Evolutionary conservation across 2,113 vertebrate genomes (phyloP), one percentile per base, ranked within the genome.

Genomic region (Alosa alosa): DNA sequence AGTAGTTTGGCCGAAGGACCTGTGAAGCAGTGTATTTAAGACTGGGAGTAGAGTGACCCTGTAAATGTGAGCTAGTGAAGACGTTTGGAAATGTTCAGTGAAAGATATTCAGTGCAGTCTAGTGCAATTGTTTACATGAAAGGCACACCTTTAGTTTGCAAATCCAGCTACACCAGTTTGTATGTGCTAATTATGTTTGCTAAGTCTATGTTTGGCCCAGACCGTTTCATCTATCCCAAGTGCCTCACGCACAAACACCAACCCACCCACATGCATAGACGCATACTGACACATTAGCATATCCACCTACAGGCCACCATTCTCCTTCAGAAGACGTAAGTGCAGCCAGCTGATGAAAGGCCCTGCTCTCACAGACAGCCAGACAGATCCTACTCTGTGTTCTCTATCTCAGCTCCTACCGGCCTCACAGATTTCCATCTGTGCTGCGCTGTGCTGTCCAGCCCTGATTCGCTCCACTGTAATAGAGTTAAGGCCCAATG

Each of bases 401-500:
- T 1, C 3, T 64, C 25, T 72, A 15, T 25, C 64, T 72, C 10
- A n/a, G 22, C 20, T 72, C 25, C 25, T 72, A 2, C n/a, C 25
- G 6, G 10, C 7, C 31, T 11, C 9, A 25, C 60, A 64, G 64
- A 72, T 31, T 11, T 10, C 31, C 31, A 36, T 72, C 64, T 72
- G 64, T 72, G 64, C 25, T 13, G 64, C 9, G 25, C 64, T 36
- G 31, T 31, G n/a, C 64, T 36, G 13, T 18, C 4, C 49, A 0
- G 55, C 44, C 45, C 31, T 9, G 9, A 81, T 85, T 86, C 7
- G 64, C 64, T 11, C 64, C 64, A 9, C 64, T 72, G 64, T 72
- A 72, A 36, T 31, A 36, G n/a, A 72, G 64, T 72, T 72, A 72
- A 31, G n/a, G 64, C 64, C 64, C 64, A 72, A 72, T 72, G 64